Conservation (phyloP, 1,140 invertebrate genomes). For the Drosophila takahashii region DNA sequence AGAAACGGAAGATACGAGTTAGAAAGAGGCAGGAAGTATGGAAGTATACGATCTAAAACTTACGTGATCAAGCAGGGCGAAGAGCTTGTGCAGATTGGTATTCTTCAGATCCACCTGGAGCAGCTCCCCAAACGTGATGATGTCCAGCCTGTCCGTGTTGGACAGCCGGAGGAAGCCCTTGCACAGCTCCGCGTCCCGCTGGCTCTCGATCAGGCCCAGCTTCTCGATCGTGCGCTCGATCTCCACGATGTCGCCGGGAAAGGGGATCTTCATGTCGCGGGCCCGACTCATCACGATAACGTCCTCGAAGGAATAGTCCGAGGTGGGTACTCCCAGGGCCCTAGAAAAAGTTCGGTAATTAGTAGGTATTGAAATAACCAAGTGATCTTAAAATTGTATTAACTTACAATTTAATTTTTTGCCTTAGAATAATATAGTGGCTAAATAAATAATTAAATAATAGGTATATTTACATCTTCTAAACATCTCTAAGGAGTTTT, state of each 20-base stretch:
- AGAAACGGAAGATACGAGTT: not conserved
- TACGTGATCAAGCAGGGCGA: conserved; percentile 76
- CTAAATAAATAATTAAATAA: too few relatives aligned
- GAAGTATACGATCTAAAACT: conserved; percentile 9
- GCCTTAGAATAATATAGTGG: not conserved
- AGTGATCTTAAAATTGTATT: not conserved
- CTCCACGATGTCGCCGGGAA: conserved; percentile 90
- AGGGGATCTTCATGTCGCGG: conserved; percentile 91
- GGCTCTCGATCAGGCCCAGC: conserved; percentile 85
- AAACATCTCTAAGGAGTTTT: too few relatives aligned
- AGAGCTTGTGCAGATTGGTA: conserved; percentile 67
- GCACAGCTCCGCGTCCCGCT: conserved; percentile 58
- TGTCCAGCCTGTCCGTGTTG: conserved; percentile 69
- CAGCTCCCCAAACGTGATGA: conserved; percentile 72
- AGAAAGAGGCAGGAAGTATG: conserved; percentile 5
- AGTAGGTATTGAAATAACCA: not conserved
- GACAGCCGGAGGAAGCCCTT: conserved; percentile 49
- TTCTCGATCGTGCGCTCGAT: conserved; percentile 90
- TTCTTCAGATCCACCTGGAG: conserved; percentile 66
- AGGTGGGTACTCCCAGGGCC: conserved; percentile 91
- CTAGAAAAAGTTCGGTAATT: conserved; percentile 85
- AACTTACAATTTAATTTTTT: not conserved
- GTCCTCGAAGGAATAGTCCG: conserved; percentile 97
- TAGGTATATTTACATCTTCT: too few relatives aligned
- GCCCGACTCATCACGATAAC: conserved; percentile 93